These are phyloP conservation scores for Meiosimyza platycephala DNA, from an alignment of 2,888 invertebrate genomes.

Conservation along the genomic window DNA sequence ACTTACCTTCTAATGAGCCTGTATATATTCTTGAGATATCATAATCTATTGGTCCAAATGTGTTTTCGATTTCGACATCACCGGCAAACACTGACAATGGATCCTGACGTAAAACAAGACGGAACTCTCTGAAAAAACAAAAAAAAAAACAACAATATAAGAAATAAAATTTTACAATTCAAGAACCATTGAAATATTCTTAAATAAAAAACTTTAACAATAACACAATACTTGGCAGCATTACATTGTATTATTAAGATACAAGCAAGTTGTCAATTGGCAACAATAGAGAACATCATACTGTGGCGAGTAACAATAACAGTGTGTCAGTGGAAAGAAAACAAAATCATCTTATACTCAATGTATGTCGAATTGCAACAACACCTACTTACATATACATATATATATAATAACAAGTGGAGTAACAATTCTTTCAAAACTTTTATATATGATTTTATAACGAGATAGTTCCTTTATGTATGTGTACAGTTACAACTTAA, in stretches of 20 bases:
- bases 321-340: too few relatives aligned
- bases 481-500: too few relatives aligned
- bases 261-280: slow-evolving; percentile 21
- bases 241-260: slow-evolving; percentile 32
- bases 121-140: slow-evolving; percentile 77
- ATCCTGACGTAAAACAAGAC: slow-evolving; percentile 79
- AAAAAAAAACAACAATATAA: slow-evolving; percentile 3
- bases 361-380: too few relatives aligned
- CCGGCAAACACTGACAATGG: slow-evolving; percentile 79
- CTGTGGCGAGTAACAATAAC: too few relatives aligned
- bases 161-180: not conserved
- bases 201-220: not conserved
- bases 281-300: slow-evolving; percentile 27
- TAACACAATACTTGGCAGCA: slow-evolving; percentile 22
- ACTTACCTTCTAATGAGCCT: slow-evolving; percentile 82
- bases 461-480: too few relatives aligned
- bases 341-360: too few relatives aligned
- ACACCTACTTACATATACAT: too few relatives aligned
- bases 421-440: too few relatives aligned
- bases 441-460: too few relatives aligned
- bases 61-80: slow-evolving; percentile 81
- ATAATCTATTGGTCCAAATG: slow-evolving; percentile 76
- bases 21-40: slow-evolving; percentile 80
- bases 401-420: too few relatives aligned
- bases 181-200: slow-evolving; percentile 29